These are phyloP conservation scores for Drosophila parthenogenetica DNA, from an alignment of 2,888 invertebrate genomes.

Conservation along the genomic window DNA sequence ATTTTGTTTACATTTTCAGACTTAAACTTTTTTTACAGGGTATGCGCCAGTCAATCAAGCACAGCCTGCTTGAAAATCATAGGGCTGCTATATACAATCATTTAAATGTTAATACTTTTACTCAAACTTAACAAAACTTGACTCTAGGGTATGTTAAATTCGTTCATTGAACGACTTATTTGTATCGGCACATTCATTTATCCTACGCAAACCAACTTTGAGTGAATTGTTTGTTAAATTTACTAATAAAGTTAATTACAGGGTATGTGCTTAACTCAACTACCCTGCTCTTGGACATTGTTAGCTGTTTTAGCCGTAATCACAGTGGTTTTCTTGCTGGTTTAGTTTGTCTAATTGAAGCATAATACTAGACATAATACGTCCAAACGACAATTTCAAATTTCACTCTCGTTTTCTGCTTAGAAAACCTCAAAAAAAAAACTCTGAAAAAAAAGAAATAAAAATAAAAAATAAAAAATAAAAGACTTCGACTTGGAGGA, in stretches of 20 bases:
- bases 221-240: no score
- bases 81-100: no score
- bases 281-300: neutral
- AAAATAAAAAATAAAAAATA: neutral
- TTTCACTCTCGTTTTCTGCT: conserved; percentile 70
- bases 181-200: no score
- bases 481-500: conserved; percentile 6
- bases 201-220: no score
- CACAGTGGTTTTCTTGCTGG: conserved; percentile 10
- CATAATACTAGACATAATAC: conserved; percentile 37
- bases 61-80: no score
- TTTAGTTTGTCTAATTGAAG: conserved; percentile 20
- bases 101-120: no score
- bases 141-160: no score
- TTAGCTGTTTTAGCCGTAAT: neutral
- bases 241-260: neutral
- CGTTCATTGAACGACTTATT: no score
- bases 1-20: no score
- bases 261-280: neutral
- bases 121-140: no score
- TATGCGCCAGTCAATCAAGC: neutral
- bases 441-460: neutral
- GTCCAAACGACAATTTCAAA: conserved; percentile 24
- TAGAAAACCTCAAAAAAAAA: conserved; percentile 41
- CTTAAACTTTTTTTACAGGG: neutral